Base-by-base conservation (phyloP, 2,888 invertebrate genomes). In the Zygogramma bicolorata region DNA sequence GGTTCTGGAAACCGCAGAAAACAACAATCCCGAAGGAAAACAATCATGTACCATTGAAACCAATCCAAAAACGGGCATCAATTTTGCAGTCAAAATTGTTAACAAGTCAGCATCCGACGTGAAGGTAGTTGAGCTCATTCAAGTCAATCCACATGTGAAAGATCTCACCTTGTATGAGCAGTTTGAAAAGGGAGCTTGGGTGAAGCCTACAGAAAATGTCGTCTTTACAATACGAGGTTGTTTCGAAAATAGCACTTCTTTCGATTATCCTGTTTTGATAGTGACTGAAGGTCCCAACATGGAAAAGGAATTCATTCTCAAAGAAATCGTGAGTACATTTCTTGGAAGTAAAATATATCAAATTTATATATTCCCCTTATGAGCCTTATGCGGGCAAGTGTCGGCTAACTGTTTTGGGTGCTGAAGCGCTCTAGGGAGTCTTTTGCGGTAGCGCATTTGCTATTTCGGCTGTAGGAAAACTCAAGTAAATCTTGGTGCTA, bases 291-390 rank as follows among this genome's bases (percentile, higher is more conserved):
- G 3, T 15, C 20, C n/a, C 5, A 18, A 15, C 6, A 6, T 20
- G 1, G 18, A 34, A 1, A 34, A 40, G 20, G 59, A 61, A 38
- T 63, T 71, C 60, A 38, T 79, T 25, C 22, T 80, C 29, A 75
- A 77, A 59, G 74, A 78, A 71, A 68, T 78, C 46, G 80, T 80
- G 74, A 76, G 73, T 76, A 75, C 13, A 13, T 34, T 20, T 34
- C 13, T 40, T 38, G 22, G n/a, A n/a, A 3, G 38, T 38, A 13
- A 38, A 13, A 13, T 68, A 40, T 38, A 27, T 60, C n/a, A n/a
- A n/a, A n/a, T n/a, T n/a, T n/a, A n/a, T n/a, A n/a, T n/a, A n/a
- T n/a, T 46, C 6, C 40, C 57, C 31, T 29, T 10, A 46, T 27
- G 22, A 10, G 60, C n/a, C n/a, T n/a, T n/a, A n/a, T n/a, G n/a